Evolutionary conservation across 2,113 vertebrate genomes (phyloP).

Genomic region (Peromyscus leucopus): DNA sequence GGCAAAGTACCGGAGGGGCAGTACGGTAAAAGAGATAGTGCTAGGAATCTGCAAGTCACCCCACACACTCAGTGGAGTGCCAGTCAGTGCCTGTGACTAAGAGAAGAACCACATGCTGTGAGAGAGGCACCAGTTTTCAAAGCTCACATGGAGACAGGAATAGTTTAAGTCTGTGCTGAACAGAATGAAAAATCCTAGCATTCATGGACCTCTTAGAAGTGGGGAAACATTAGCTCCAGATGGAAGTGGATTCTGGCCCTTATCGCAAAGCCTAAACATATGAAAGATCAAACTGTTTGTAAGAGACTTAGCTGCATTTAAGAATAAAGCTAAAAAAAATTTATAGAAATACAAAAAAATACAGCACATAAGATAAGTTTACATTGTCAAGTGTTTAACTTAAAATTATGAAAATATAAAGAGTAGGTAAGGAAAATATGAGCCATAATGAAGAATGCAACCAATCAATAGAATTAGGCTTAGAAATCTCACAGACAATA

Average conservation of each 20-base stretch:
- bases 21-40: neutral
- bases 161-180: neutral
- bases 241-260: neutral
- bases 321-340: conserved; percentile 42
- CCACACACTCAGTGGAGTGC: neutral
- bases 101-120: neutral
- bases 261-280: neutral
- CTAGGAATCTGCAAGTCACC: neutral
- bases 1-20: neutral
- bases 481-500: neutral
- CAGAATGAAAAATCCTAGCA: neutral
- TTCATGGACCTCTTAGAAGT: neutral
- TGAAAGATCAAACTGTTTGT: conserved; percentile 3
- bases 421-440: neutral
- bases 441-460: neutral
- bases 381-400: neutral
- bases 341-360: neutral
- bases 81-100: neutral
- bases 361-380: neutral
- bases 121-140: neutral
- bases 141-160: neutral
- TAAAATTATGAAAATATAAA: conserved; percentile 14
- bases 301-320: conserved; percentile 30
- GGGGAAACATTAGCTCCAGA: neutral
- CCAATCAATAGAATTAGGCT: conserved; percentile 14